Base-by-base conservation (phyloP, 2,797 vertebrate genomes). In the Paedocypris micromegethes region DNA sequence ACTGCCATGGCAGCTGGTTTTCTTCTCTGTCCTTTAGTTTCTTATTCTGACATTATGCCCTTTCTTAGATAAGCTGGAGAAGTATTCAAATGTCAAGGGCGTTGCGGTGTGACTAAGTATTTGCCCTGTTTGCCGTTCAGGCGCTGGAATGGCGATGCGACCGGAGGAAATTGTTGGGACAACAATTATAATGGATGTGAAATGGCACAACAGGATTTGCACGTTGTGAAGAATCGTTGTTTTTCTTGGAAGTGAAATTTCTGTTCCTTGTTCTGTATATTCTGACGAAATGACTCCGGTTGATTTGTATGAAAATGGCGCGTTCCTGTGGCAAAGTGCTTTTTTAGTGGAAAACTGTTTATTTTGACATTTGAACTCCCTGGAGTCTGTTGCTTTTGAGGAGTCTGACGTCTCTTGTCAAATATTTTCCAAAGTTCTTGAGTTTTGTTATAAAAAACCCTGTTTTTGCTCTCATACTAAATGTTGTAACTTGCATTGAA, bases 241-340 rank as follows among this genome's bases (percentile, higher is more conserved):
- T 68, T 46, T 68, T 61, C 43, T 61, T 54, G 39, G 38, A 53
- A 38, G 60, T 60, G 9, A n/a, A n/a, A 53, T 54, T 68, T 40
- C 42, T 54, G 50, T 3, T 46, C 44, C 60, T 60, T 48, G n/a
- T 52, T 50, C 38, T 53, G 7, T 53, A 4, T 51, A 8, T 44
- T 23, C 48, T 38, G 55, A 58, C 46, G 45, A 54, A 64, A 42
- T 5, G 7, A 3, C 49, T 44, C 6, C 3, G 9, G 58, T 64
- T 64, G 60, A 73, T 64, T 56, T 64, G 59, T 69, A 8, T 45
- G 58, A 53, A 63, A 64, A 49, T 38, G 45, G 44, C 59, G 54
- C 60, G 47, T 58, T 50, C 55, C 50, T 5, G 3, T 5, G 59
- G 59, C n/a, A 66, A 58, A 51, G 23, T 37, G 54, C 9, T 41